These are phyloP conservation scores for Acipenser transmontanus DNA, from an alignment of 2,797 vertebrate species.

Conservation along the genomic window DNA sequence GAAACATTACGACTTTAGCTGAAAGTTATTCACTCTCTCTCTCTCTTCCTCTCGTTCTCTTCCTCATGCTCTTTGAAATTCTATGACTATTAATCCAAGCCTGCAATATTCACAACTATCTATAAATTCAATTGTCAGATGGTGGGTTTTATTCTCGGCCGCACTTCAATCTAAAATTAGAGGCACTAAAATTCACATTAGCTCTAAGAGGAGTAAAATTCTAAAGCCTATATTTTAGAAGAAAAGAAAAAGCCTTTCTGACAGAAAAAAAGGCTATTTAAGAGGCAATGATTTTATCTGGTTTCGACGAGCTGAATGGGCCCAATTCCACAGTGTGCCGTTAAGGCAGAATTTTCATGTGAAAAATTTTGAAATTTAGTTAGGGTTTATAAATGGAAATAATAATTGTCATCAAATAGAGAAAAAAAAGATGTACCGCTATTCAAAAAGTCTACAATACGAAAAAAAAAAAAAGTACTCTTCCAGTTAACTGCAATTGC, in stretches of 20 bases:
- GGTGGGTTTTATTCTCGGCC: conserved; percentile 76
- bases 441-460: background rate
- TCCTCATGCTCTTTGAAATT: conserved; percentile 68
- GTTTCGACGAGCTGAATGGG: conserved; percentile 66
- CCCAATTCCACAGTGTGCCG: conserved; percentile 81
- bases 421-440: conserved; percentile 37
- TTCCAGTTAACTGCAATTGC: too few relatives aligned
- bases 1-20: conserved; percentile 60
- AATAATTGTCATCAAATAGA: conserved; percentile 60
- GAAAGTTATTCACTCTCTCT: conserved; percentile 53
- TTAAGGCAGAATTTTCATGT: conserved; percentile 84
- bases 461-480: background rate
- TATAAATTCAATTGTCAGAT: conserved; percentile 95
- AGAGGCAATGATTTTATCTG: conserved; percentile 95
- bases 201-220: conserved; percentile 77
- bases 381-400: conserved; percentile 80
- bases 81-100: conserved; percentile 84
- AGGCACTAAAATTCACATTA: conserved; percentile 92
- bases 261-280: conserved; percentile 83
- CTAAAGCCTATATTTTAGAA: conserved; percentile 80
- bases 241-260: conserved; percentile 80
- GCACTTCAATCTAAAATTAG: conserved; percentile 86
- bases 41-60: conserved; percentile 55
- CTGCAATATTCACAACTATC: conserved; percentile 91
- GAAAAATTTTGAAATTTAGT: conserved; percentile 81